These are phyloP conservation scores for Lamprologus sp. DNA, from an alignment of 2,113 vertebrate genomes.

Conservation along the genomic window DNA sequence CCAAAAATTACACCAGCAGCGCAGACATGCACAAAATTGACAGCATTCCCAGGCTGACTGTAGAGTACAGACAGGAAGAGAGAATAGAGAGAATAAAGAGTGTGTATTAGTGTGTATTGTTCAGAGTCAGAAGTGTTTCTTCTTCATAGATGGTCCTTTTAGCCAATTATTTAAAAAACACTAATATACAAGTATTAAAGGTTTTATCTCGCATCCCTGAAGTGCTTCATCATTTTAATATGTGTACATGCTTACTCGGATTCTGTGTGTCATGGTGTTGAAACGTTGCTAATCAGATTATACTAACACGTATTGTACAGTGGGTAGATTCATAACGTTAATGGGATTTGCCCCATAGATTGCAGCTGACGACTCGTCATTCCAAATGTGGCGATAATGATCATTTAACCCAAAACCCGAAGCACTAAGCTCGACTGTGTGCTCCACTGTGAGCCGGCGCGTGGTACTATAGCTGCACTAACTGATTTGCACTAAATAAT, in stretches of 20 bases:
- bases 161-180: neutral
- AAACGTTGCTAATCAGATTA: conserved; percentile 60
- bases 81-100: neutral
- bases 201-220: neutral
- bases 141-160: neutral
- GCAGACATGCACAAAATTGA: neutral
- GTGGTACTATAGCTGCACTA: neutral
- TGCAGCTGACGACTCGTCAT: conserved; percentile 17
- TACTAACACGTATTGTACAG: conserved; percentile 36
- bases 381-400: conserved; percentile 45
- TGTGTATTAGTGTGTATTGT: neutral
- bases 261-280: conserved; percentile 29
- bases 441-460: neutral
- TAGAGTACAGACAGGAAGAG: neutral
- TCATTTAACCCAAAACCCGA: conserved; percentile 53
- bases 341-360: conserved; percentile 45
- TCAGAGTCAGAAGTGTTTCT: neutral
- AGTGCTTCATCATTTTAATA: neutral
- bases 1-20: conserved; percentile 38
- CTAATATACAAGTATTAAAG: neutral
- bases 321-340: conserved; percentile 30
- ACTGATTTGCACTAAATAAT: conserved; percentile 22
- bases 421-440: conserved; percentile 10
- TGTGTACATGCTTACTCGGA: neutral
- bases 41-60: neutral